Base-by-base conservation (phyloP, 2,113 vertebrate genomes). In the Sceloporus tristichus region DNA sequence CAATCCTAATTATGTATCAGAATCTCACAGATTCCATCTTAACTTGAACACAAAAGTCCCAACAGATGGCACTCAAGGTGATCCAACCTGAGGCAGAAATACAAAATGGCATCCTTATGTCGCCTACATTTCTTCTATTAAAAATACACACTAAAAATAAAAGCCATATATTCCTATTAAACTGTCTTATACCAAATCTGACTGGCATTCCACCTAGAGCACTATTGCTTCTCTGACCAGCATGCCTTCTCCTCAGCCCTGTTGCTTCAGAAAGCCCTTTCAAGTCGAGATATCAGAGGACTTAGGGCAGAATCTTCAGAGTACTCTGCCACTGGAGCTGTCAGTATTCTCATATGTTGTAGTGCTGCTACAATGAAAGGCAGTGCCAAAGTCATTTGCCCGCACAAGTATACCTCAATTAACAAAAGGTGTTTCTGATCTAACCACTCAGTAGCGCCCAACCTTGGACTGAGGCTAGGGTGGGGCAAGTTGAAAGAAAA, bases 81-180 rank as follows among this genome's bases (percentile, higher is more conserved):
- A 84, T 42, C 65, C 62, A 70, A 71, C 6, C 68, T 71, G 66
- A 83, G 66, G 13, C 66, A 83, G 66, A 83, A 83, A 71, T n/a
- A 18, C 40, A 71, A 54, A 79, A 9, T 56, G 78, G 27, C 29
- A 10, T 23, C 65, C 59, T 62, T 59, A 81, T 48, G 48, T 48
- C 79, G 38, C 79, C 56, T 53, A 82, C 48, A 10, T n/a, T 48
- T 4, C 70, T 84, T 71, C n/a, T 27, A 16, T 54, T 54, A 84
- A 74, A 14, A 34, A 27, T 19, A 70, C 2, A n/a, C 29, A 84
- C 56, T n/a, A 74, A 71, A 74, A 16, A 65, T 21, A 79, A n/a
- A 71, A 83, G 53, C 29, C 7, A 25, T 34, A 38, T 84, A 48
- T 40, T 10, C 82, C 27, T 34, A 56, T 84, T 42, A 74, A 84